Conservation (phyloP, 53 echinoderm and acorn worm genomes). For the Apostichopus leukothele region DNA sequence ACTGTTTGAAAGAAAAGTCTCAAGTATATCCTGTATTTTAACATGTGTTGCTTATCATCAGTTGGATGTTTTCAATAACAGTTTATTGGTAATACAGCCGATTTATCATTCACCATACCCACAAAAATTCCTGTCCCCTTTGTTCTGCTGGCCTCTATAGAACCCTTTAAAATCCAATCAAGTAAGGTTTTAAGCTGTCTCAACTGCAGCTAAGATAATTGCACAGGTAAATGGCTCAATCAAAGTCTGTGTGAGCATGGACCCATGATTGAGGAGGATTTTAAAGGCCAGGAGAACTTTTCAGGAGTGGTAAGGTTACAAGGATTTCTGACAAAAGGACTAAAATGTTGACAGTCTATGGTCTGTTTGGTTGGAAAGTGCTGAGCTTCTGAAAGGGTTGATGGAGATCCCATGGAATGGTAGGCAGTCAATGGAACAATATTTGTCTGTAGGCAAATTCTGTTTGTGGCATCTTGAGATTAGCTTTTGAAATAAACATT, state of each 20-base stretch:
- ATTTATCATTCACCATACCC: background rate
- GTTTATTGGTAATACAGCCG: background rate
- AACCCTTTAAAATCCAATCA: slow-evolving; percentile 39
- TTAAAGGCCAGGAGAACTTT: background rate
- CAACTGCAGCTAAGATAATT: slow-evolving; percentile 9
- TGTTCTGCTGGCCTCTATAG: background rate
- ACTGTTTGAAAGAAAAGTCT: background rate
- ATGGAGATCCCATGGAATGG: background rate
- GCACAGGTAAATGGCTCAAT: slow-evolving; percentile 11
- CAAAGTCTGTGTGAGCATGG: background rate
- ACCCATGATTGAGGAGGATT: background rate
- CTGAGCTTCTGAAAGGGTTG: background rate
- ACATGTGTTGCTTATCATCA: background rate
- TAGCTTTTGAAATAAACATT: background rate
- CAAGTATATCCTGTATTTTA: background rate
- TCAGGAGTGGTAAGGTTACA: slow-evolving; percentile 12
- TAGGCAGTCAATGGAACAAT: background rate
- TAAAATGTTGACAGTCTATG: slow-evolving; percentile 13
- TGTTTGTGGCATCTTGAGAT: background rate
- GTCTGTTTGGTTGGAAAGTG: background rate
- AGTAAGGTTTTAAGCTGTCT: slow-evolving; percentile 10
- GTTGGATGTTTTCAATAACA: background rate
- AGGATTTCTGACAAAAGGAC: background rate
- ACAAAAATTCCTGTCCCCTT: background rate
- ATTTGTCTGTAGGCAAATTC: background rate